Conservation (phyloP, 1,140 invertebrate species). For the Euschistus heros region DNA sequence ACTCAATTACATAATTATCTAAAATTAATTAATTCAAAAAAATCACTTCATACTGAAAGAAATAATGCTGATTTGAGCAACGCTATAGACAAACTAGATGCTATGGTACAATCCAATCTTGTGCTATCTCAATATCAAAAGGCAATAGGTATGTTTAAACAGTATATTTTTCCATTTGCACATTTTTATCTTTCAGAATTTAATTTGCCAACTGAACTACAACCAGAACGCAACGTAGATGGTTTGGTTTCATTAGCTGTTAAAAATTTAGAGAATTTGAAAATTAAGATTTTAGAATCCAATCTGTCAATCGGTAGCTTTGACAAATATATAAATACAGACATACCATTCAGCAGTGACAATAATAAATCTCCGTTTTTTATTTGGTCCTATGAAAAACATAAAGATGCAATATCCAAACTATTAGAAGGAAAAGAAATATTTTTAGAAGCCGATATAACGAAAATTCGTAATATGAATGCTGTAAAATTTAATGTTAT, state of each 20-base stretch:
- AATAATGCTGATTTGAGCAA: not conserved
- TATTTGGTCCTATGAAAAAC: not conserved
- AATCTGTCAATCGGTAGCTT: not conserved
- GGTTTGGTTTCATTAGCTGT: not conserved
- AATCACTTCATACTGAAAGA: not conserved
- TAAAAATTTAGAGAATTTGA: not conserved
- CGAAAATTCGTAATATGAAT: not conserved
- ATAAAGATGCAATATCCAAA: not conserved
- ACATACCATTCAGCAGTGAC: not conserved
- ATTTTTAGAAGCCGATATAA: conserved; percentile 5
- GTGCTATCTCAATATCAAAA: not conserved
- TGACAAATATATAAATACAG: not conserved
- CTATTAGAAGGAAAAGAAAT: not conserved
- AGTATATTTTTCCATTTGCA: conserved; percentile 6
- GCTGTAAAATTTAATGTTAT: conserved; percentile 2
- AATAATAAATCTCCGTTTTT: not conserved
- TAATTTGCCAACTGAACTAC: not conserved
- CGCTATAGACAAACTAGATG: not conserved
- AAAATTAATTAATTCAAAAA: not conserved
- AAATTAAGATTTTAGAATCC: not conserved
- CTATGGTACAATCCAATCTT: not conserved
- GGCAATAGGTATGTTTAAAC: not conserved
- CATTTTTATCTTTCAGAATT: not conserved
- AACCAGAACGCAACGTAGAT: not conserved
- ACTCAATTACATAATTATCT: not conserved